A percentile compares a stretch with the other conserved stretches of the same genome.
Evolutionary conservation across 2,888 invertebrate genomes (phyloP).

Genomic region (Monopis laevigella): DNA sequence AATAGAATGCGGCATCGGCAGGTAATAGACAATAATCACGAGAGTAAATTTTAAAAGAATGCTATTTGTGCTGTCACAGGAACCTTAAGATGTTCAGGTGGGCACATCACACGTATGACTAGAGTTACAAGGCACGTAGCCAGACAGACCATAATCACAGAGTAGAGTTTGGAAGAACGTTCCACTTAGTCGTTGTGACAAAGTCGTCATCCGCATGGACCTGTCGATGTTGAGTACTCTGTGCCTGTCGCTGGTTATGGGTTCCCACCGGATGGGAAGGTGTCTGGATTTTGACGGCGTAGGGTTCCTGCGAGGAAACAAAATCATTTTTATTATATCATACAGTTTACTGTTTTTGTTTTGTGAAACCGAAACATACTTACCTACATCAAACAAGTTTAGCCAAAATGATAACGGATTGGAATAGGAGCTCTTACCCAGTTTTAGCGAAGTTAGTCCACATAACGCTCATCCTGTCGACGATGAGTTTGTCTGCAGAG

Average conservation of each 20-base stretch:
- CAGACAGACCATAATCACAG: constrained; percentile 39
- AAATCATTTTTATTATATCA: too few relatives aligned
- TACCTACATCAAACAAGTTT: too few relatives aligned
- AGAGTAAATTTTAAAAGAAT: background rate
- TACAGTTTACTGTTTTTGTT: too few relatives aligned
- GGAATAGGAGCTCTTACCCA: constrained; percentile 37
- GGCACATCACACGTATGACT: background rate
- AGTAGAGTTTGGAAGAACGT: constrained; percentile 32
- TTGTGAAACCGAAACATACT: too few relatives aligned
- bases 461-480: constrained; percentile 42
- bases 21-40: too few relatives aligned
- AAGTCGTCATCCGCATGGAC: constrained; percentile 24
- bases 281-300: constrained; percentile 32
- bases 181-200: constrained; percentile 25
- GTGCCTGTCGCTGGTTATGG: constrained; percentile 28
- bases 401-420: too few relatives aligned
- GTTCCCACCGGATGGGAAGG: constrained; percentile 37
- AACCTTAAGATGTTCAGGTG: too few relatives aligned
- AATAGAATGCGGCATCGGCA: too few relatives aligned
- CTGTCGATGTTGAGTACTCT: constrained; percentile 31
- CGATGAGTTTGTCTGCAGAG: constrained; percentile 31
- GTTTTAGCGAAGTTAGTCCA: constrained; percentile 51
- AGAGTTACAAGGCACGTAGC: constrained; percentile 46
- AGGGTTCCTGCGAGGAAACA: constrained; percentile 46
- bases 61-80: background rate